phyloP scores from a whole-genome alignment of 2,888 invertebrate genomes.

The Apamea epomidion region DNA sequence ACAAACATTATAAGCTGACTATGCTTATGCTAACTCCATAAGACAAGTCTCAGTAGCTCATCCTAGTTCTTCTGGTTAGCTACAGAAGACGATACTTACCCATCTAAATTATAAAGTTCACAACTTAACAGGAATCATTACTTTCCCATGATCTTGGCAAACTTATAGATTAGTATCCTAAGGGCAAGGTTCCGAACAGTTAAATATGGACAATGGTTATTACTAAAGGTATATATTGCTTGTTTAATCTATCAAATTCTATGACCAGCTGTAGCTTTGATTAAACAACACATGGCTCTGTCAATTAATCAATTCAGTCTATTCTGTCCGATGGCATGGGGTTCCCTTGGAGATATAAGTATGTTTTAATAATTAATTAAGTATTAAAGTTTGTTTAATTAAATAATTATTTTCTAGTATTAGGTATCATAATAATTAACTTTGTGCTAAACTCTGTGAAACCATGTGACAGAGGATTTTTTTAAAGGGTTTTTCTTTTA shows the following conservation, averaged over 20 bases:
- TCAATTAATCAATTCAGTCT: constrained; percentile 40
- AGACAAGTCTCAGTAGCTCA: background rate
- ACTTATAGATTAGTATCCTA: background rate
- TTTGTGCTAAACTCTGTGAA: background rate
- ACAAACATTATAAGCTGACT: too few species aligned
- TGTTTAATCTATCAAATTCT: background rate
- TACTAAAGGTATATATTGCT: background rate
- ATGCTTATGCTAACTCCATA: background rate
- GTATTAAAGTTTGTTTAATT: too few species aligned
- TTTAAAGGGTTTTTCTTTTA: background rate
- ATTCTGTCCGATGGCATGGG: background rate
- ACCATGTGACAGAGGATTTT: background rate
- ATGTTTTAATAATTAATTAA: background rate
- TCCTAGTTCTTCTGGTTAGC: background rate
- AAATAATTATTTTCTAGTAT: background rate
- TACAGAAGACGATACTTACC: background rate
- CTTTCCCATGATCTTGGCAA: background rate
- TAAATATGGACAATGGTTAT: background rate
- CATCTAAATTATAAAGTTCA: background rate
- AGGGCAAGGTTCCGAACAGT: background rate
- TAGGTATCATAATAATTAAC: too few species aligned
- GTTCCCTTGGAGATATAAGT: background rate
- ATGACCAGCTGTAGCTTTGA: background rate
- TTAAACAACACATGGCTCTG: constrained; percentile 31
- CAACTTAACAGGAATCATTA: background rate